These are phyloP conservation scores for Hestina assimilis DNA, from an alignment of 1,140 invertebrate species.

Conservation along the genomic window DNA sequence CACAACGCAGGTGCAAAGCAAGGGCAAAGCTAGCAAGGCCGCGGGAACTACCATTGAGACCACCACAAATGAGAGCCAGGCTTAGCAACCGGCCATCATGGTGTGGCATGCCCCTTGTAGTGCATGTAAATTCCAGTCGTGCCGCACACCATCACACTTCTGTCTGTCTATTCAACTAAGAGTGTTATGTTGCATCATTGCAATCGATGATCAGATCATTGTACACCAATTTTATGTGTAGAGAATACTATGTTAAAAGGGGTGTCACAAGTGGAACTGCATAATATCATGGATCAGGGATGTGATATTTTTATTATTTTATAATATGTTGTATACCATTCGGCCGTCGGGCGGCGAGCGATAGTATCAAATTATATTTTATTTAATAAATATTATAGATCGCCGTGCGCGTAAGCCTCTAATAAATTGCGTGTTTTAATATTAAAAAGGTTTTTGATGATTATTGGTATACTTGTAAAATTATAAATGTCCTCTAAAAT, in stretches of 20 bases:
- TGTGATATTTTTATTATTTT: conserved; percentile 72
- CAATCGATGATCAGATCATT: conserved; percentile 28
- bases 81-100: conserved; percentile 39
- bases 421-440: conserved; percentile 31
- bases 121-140: conserved; percentile 53
- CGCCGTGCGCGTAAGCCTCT: conserved; percentile 22
- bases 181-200: conserved; percentile 28
- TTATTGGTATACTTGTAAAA: conserved; percentile 28
- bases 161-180: conserved; percentile 42
- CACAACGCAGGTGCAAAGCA: conserved; percentile 42
- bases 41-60: conserved; percentile 60
- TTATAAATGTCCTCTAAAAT: conserved; percentile 28
- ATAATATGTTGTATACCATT: conserved; percentile 49
- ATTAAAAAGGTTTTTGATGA: conserved; percentile 37
- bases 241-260: conserved; percentile 31
- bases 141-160: conserved; percentile 52
- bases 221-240: conserved; percentile 32
- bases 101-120: conserved; percentile 56
- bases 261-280: conserved; percentile 57
- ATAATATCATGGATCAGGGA: conserved; percentile 67
- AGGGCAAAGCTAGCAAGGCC: conserved; percentile 50
- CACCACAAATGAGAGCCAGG: conserved; percentile 75
- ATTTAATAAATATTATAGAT: conserved; percentile 32
- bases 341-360: conserved; percentile 25
- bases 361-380: conserved; percentile 32